Conservation (phyloP, 2,113 vertebrate species). For the Trematocara zebra region DNA sequence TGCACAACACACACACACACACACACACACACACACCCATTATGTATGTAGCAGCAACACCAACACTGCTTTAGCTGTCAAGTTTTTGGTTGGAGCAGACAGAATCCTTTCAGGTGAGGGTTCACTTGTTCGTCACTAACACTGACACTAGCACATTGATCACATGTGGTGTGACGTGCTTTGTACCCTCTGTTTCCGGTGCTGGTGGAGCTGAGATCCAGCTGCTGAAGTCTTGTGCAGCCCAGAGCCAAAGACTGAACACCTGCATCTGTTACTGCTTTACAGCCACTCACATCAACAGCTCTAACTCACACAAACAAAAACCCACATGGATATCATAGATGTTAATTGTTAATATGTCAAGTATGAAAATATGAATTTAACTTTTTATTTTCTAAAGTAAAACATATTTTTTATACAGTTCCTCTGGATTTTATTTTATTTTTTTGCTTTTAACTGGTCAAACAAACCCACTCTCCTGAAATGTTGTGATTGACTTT, state of each 20-base stretch:
- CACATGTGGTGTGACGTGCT: neutral
- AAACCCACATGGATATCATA: neutral
- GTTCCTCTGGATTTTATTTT: neutral
- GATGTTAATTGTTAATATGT: neutral
- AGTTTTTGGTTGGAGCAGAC: neutral
- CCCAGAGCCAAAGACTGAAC: conserved; percentile 56
- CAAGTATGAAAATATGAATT: neutral
- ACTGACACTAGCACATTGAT: neutral
- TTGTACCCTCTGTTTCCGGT: conserved; percentile 52
- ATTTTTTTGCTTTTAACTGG: neutral
- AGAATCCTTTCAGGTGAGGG: neutral
- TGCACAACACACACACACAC: neutral
- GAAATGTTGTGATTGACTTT: neutral
- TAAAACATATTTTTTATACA: neutral
- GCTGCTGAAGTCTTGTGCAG: conserved; percentile 47
- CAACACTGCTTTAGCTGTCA: neutral
- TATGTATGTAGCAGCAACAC: neutral
- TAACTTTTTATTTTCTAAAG: neutral
- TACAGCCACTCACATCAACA: conserved; percentile 65
- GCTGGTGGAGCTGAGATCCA: conserved; percentile 64
- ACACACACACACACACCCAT: neutral
- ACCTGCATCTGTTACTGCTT: conserved; percentile 55
- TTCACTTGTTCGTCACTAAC: neutral
- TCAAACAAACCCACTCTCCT: neutral
- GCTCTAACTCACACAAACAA: conserved; percentile 22